Evolutionary conservation across 2,113 vertebrate genomes (phyloP).

Genomic region (Glareola pratincola): DNA sequence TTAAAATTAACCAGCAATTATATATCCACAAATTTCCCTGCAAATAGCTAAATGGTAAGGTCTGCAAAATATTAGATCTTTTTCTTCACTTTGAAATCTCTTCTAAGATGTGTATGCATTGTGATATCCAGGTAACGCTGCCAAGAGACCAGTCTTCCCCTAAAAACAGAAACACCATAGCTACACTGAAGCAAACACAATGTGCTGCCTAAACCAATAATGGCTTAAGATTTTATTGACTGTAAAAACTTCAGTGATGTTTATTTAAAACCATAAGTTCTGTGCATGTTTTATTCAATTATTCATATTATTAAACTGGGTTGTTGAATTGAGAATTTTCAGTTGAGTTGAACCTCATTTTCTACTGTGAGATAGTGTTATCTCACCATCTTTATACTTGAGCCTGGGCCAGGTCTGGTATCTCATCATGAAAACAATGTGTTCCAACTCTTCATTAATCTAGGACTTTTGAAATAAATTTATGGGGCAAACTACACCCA

Average conservation of each 20-base stretch:
- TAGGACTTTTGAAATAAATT: neutral
- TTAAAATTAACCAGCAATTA: neutral
- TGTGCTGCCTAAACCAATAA: slow-evolving; percentile 26
- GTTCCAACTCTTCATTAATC: neutral
- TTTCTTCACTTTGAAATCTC: neutral
- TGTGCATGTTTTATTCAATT: neutral
- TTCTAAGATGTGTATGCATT: neutral
- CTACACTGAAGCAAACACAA: neutral
- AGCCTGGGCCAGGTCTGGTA: neutral
- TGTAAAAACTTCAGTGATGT: neutral
- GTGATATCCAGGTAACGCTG: slow-evolving; percentile 24
- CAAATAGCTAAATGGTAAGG: neutral
- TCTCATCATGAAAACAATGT: neutral
- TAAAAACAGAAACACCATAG: neutral
- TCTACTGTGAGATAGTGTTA: neutral
- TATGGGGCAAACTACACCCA: neutral
- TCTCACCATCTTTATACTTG: neutral
- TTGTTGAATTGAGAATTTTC: neutral
- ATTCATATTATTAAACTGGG: neutral
- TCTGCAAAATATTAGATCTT: neutral
- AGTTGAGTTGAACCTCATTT: neutral
- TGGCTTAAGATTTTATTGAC: neutral
- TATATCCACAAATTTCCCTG: neutral
- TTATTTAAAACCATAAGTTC: slow-evolving; percentile 22
- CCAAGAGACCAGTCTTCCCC: neutral